Evolutionary conservation across 2,797 vertebrate species (phyloP), one percentile per base, ranked within the genome.

Genomic region (Tauraco hartlaubi): DNA sequence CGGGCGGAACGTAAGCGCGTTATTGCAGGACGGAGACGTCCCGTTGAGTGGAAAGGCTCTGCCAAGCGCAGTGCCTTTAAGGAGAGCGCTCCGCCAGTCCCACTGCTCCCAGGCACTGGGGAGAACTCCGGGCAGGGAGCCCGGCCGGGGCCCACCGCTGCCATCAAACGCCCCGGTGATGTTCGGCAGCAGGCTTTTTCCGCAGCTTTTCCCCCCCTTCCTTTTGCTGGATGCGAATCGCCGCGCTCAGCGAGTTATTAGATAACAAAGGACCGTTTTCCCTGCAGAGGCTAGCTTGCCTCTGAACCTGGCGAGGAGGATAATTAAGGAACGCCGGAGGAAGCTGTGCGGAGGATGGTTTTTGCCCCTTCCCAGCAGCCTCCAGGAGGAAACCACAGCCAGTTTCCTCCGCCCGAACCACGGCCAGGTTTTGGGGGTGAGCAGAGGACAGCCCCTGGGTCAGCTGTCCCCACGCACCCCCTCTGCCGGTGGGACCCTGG

Each of bases 201-300:
- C 48, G 48, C 29, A 2, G 67, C 55, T 33, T 63, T 51, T 12
- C 18, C 12, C 7, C 54, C 56, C 26, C 37, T 75, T 63, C 89
- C 63, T 68, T 61, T 56, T 19, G 51, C 93, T 54, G 87, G 46
- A 91, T 79, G 85, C 87, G 90, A 82, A 94, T 90, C 16, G 3
- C 62, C 14, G 8, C 61, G 71, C 93, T 43, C 91, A 81, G 89
- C 15, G 52, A 56, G 84, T 78, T 81, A 72, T 78, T 81, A 85
- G 86, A 72, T 94, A 92, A 94, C 93, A 95, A 94, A 94, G 71
- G 78, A 22, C 89, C 76, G 71, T 82, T 97, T 89, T 66, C 89
- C 77, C 67, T 41, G 80, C 84, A 46, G 84, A 84, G 69, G 39
- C 66, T 92, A 8, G 39, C 77, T 68, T 20, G 56, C 49, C 49